These are phyloP conservation scores for Pteria penguin DNA, from an alignment of 2,888 invertebrate species.

Conservation along the genomic window DNA sequence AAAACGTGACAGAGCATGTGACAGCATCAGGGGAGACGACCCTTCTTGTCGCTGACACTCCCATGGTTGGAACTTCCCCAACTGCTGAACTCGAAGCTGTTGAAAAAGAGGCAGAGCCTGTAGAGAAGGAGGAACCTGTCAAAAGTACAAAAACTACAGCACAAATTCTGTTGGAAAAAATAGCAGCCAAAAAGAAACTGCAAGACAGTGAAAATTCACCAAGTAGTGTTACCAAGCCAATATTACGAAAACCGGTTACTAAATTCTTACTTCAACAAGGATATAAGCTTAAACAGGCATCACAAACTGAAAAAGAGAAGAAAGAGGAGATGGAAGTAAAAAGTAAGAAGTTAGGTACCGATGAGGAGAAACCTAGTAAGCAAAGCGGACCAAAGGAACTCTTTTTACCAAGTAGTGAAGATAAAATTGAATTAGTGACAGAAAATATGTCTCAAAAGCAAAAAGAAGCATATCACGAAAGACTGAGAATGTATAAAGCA, in stretches of 20 bases:
- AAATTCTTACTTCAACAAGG: slow-evolving; percentile 20
- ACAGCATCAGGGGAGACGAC: slow-evolving; percentile 1
- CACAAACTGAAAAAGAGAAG: no score
- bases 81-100: slow-evolving; percentile 17
- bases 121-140: not conserved
- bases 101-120: not conserved
- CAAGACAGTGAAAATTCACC: not conserved
- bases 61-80: slow-evolving; percentile 35
- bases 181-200: slow-evolving; percentile 10
- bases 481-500: not conserved
- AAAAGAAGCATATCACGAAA: not conserved
- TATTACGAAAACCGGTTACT: slow-evolving; percentile 1
- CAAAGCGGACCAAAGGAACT: slow-evolving; percentile 10
- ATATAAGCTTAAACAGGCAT: slow-evolving; percentile 15
- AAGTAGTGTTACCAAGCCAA: not conserved
- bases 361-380: slow-evolving; percentile 2
- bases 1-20: slow-evolving; percentile 11
- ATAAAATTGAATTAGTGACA: slow-evolving; percentile 8
- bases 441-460: slow-evolving; percentile 16
- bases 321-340: slow-evolving; percentile 1
- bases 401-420: slow-evolving; percentile 9
- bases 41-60: slow-evolving; percentile 9
- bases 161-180: slow-evolving; percentile 5
- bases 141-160: slow-evolving; percentile 5
- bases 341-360: not conserved